Conservation (phyloP, 2,113 vertebrate species). For the Corydoras maculifer region DNA sequence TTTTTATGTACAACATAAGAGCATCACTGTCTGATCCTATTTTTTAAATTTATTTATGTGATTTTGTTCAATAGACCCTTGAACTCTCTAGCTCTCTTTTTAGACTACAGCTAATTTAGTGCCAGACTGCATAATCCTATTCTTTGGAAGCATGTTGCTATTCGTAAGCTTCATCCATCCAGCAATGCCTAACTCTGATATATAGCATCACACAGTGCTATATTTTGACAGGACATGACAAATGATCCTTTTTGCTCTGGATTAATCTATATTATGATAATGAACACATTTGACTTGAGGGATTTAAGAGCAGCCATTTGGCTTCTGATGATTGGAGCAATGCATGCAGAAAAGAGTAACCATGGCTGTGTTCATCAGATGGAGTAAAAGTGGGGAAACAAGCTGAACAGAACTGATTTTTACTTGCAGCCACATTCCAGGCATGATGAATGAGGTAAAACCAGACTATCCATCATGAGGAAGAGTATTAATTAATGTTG, state of each 20-base stretch:
- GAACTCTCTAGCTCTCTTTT: too few relatives aligned
- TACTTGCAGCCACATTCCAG: too few relatives aligned
- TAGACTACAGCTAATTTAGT: too few relatives aligned
- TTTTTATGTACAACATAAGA: too few relatives aligned
- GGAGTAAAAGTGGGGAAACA: constrained; percentile 31
- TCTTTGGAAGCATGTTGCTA: not conserved
- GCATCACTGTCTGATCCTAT: too few relatives aligned
- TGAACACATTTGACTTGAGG: constrained; percentile 18
- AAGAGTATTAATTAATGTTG: too few relatives aligned
- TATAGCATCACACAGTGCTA: constrained; percentile 21
- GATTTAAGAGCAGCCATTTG: constrained; percentile 37
- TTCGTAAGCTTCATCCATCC: constrained; percentile 6
- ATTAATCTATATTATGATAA: constrained; percentile 38
- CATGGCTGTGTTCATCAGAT: constrained; percentile 32
- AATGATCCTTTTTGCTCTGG: constrained; percentile 45
- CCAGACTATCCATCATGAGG: too few relatives aligned
- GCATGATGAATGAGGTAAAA: too few relatives aligned
- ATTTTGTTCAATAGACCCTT: too few relatives aligned
- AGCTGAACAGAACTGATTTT: too few relatives aligned
- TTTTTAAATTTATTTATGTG: too few relatives aligned
- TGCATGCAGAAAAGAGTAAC: constrained; percentile 8
- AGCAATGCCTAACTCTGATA: constrained; percentile 15
- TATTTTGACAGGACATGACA: constrained; percentile 38
- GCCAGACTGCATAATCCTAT: not conserved
- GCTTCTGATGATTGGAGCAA: constrained; percentile 39